Conservation (phyloP, 1,140 invertebrate genomes). For the Bicyclus anynana region DNA sequence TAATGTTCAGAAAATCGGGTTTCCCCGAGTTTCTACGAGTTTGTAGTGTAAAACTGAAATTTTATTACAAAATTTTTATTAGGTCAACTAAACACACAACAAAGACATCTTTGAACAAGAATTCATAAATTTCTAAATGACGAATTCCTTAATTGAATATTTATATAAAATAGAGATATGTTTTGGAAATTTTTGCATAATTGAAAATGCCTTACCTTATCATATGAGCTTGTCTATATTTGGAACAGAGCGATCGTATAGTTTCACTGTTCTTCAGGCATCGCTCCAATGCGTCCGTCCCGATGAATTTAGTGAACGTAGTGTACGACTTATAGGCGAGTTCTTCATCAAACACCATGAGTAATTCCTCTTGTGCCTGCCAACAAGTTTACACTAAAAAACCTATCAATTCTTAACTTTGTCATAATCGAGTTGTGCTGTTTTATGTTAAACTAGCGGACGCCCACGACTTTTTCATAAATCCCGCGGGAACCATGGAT, state of each 20-base stretch:
- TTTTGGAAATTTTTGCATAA: too few species aligned
- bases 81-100: too few species aligned
- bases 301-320: slow-evolving; percentile 87
- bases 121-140: too few species aligned
- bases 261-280: slow-evolving; percentile 87
- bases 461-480: too few species aligned
- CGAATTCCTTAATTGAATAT: too few species aligned
- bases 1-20: too few species aligned
- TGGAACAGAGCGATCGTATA: slow-evolving; percentile 86
- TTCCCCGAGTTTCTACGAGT: too few species aligned
- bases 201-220: slow-evolving; percentile 57
- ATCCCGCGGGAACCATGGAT: too few species aligned
- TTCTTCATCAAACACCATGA: slow-evolving; percentile 88
- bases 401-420: background rate
- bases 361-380: slow-evolving; percentile 87
- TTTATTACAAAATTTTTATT: too few species aligned
- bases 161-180: too few species aligned
- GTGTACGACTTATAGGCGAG: slow-evolving; percentile 91
- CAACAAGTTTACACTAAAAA: background rate
- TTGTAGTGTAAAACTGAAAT: too few species aligned
- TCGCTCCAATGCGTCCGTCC: slow-evolving; percentile 83
- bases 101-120: too few species aligned
- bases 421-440: background rate
- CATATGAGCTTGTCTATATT: slow-evolving; percentile 78
- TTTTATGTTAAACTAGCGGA: background rate